Percentiles rank a stretch among this genome's conserved stretches.
phyloP scores from a whole-genome alignment of 2,113 vertebrate species.

The Lepus timidus region DNA sequence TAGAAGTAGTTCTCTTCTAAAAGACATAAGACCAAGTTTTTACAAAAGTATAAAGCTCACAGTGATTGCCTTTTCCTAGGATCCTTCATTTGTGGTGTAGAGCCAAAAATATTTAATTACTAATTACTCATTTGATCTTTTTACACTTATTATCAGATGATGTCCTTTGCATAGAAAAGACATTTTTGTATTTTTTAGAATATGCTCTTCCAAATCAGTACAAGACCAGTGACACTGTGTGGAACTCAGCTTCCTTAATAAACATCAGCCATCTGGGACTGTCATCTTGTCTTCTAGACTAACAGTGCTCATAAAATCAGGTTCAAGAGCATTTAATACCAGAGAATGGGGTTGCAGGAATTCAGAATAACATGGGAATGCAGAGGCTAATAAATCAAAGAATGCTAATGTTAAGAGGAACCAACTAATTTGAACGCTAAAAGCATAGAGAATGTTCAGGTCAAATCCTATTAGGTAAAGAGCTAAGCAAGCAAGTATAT shows the following conservation, averaged over 20 bases:
- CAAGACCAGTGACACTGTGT: not conserved
- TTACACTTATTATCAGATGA: constrained; percentile 33
- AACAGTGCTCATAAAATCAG: not conserved
- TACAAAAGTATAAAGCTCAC: not conserved
- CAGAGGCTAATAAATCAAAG: constrained; percentile 8
- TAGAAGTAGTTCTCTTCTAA: constrained; percentile 48
- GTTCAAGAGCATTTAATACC: not conserved
- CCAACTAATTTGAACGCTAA: not conserved
- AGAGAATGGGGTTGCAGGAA: not conserved
- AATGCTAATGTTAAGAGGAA: not conserved
- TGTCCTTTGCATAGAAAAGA: constrained; percentile 63
- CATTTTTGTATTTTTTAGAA: not conserved
- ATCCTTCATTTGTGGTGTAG: not conserved
- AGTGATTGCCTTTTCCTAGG: not conserved
- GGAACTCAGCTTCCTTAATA: not conserved
- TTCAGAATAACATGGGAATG: not conserved
- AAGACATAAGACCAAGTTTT: not conserved
- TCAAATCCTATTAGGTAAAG: not conserved
- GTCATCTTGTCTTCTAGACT: not conserved
- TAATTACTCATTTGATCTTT: constrained; percentile 68
- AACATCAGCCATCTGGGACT: not conserved
- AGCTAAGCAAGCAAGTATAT: not conserved
- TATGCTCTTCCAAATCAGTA: constrained; percentile 27
- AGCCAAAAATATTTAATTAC: not conserved
- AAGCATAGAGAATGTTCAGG: not conserved